Evolutionary conservation across 2,113 vertebrate species (phyloP), one percentile per base, ranked within the genome.

Genomic region (Menura novaehollandiae): DNA sequence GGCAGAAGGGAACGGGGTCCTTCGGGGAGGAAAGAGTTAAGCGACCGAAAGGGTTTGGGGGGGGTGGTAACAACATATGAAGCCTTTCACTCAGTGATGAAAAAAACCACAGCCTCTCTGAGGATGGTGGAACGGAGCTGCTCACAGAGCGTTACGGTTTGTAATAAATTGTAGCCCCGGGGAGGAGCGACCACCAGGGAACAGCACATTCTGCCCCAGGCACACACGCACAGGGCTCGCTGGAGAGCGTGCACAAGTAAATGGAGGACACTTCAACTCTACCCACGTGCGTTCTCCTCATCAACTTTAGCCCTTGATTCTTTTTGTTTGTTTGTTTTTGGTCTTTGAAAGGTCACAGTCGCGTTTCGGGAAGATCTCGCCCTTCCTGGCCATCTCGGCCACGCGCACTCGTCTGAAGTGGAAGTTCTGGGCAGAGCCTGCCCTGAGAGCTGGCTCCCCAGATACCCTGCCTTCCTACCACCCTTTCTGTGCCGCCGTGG

Each of bases 11-110:
- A 56, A 41, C 2, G 49, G 75, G 55, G 53, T 59, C 80, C 56
- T 64, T 21, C 7, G 30, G 93, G 35, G 58, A 96, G 71, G 88
- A 89, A 97, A 91, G 97, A 58, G 97, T 98, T 98, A 98, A 98
- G 91, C 7, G 71, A 75, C 39, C 18, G 86, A 88, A 68, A 75
- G 68, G 14, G 22, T 47, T 19, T 39, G 39, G 33, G 56, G 71
- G 53, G 75, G 77, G 78, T 49, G n/a, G 10, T 32, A 62, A 75
- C 80, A 86, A 55, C 95, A 97, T 64, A 67, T 60, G 97, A 96
- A 97, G 96, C 97, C 88, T 97, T 96, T 98, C 97, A 93, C 75
- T 93, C 88, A 97, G 87, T 81, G 60, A 79, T 77, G 73, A 85
- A 68, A 95, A 96, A 69, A 89, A 87, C 0, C 73, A 46, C 85